Evolutionary conservation across 2,888 invertebrate species (phyloP).

Genomic region (Drosophila borealis): DNA sequence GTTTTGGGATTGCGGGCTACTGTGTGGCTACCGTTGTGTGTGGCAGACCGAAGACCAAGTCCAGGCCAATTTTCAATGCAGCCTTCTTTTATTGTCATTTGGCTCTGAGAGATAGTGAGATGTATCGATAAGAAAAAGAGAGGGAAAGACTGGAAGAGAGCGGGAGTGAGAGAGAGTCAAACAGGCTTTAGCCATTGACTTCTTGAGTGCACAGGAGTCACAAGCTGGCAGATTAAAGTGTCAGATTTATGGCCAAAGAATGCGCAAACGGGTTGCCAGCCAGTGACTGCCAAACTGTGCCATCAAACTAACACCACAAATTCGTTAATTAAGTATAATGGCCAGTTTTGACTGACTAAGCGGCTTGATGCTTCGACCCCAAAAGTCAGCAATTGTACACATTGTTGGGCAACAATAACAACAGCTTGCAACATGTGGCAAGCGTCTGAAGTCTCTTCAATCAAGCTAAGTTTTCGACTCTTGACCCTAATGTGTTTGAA

Average conservation of each 20-base stretch:
- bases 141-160: background rate
- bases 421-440: constrained; percentile 44
- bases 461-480: constrained; percentile 49
- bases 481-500: constrained; percentile 51
- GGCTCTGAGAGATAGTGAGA: constrained; percentile 30
- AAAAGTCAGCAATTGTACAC: constrained; percentile 11
- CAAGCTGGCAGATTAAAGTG: constrained; percentile 31
- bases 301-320: constrained; percentile 29
- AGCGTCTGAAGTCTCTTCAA: constrained; percentile 34
- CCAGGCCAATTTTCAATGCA: constrained; percentile 46
- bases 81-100: constrained; percentile 44
- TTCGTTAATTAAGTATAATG: constrained; percentile 48
- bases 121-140: constrained; percentile 34
- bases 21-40: constrained; percentile 29
- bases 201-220: constrained; percentile 20
- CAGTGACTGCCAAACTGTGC: constrained; percentile 44
- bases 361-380: constrained; percentile 40
- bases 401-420: constrained; percentile 2
- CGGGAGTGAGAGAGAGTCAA: constrained; percentile 7
- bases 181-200: constrained; percentile 34
- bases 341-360: constrained; percentile 16
- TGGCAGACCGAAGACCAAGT: constrained; percentile 14
- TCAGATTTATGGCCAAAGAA: constrained; percentile 24
- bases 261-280: constrained; percentile 26
- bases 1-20: constrained; percentile 21